Evolutionary conservation across 2,113 vertebrate species (phyloP), one percentile per base, ranked within the genome.

Genomic region (Miniopterus natalensis): DNA sequence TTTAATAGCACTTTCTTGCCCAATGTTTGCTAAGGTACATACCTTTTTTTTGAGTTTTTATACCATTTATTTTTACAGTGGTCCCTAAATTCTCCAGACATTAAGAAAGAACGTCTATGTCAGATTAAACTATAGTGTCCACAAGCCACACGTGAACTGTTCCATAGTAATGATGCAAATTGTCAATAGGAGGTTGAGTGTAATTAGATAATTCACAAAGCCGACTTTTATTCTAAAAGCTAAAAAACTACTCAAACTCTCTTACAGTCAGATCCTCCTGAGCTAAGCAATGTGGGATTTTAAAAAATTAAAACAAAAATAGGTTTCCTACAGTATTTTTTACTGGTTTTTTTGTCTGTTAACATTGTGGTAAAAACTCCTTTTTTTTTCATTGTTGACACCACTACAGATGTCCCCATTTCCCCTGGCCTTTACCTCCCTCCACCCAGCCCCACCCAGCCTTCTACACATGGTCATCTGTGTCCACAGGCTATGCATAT

Each of bases 271-370:
- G 27, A 92, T 81, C 29, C 25, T 96, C 71, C 45, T 40, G 4
- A 86, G 73, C 77, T 77, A 85, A 94, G 66, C 55, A 81, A 90
- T 57, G 36, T 47, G 42, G 12, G n/a, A 81, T 90, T 95, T 77
- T 68, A n/a, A 68, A 95, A 92, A 88, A 78, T 81, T 94, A 78
- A 95, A 96, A 94, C 36, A 74, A 95, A 93, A 93, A 95, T 83
- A 68, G 77, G 96, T 68, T 93, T 78, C 51, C 31, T 92, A 45
- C 3, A 80, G n/a, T 61, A 79, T 92, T 95, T 96, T 97, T 87
- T 36, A 96, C 68, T 95, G 55, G 17, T 27, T 90, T 90, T 97
- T 63, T 80, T 36, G 57, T 94, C 86, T 92, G 42, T 94, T 93
- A 92, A 83, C 80, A 95, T 92, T 92, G 96, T 59, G 27, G 31